Base-by-base conservation (phyloP, 2,888 invertebrate species). In the Eutolmus rufibarbis region DNA sequence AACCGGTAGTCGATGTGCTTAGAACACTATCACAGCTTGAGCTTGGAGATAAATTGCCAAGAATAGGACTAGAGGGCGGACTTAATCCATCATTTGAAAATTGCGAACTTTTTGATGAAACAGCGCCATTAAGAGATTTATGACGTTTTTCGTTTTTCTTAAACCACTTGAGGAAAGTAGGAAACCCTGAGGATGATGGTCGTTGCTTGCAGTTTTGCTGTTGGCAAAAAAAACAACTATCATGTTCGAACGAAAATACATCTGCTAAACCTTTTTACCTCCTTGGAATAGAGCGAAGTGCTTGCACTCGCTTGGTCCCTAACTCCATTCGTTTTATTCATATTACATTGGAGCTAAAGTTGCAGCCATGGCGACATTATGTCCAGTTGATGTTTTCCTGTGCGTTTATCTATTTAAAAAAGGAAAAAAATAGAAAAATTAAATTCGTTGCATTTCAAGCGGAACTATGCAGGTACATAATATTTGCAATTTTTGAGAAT, bases 1-100 rank as follows among this genome's bases (percentile, higher is more conserved):
- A 96, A 90, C 96, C 96, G 23, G 95, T 95, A 12, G 96, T 96
- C 82, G 96, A 95, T 87, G 95, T 96, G 90, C 96, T 96, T 90
- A 95, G 95, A 82, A 94, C 94, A 89, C 96, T 96, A 89, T 94
- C 94, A 89, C 92, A 93, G 91, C 94, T 94, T 88, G 94, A 94
- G 79, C 93, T 93, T 77, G 91, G 90, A 88, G 89, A 91, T 90
- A 89, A 89, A 87, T 90, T 86, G 51, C 23, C 77, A 56, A 77
- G 77, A 56, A 56, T 31, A n/a, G 86, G 86, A 86, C 86, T 86
- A 86, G 86, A 86, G 14, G 51, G 56, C 19, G 86, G 56, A 89
- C 89, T 89, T 88, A 90, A 78, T 88, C 89, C 86, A 81, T 90
- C 89, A 89, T 84, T 57, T 31, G 86, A 76, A 31, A 82, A 66